These are phyloP conservation scores for Drosophila eugracilis DNA, from an alignment of 1,140 invertebrate species.

Conservation along the genomic window DNA sequence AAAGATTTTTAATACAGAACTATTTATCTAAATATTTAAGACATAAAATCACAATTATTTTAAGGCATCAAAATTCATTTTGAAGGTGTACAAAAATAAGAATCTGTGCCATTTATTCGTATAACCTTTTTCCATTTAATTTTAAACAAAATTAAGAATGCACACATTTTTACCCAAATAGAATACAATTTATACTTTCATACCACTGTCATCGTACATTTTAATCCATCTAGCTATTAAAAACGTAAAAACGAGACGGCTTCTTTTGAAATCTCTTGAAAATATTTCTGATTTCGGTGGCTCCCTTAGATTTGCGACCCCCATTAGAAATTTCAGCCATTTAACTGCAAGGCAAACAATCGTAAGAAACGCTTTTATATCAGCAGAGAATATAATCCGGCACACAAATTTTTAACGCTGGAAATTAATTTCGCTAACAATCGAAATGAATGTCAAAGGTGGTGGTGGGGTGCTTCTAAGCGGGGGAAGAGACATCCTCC, in stretches of 20 bases:
- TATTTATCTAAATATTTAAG: no score
- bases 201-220: conserved; percentile 37
- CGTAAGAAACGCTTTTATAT: conserved; percentile 78
- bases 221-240: conserved; percentile 57
- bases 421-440: conserved; percentile 82
- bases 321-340: conserved; percentile 39
- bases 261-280: conserved; percentile 68
- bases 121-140: no score
- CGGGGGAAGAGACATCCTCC: conserved; percentile 47
- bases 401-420: conserved; percentile 67
- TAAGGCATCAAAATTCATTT: no score
- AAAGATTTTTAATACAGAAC: neutral
- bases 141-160: no score
- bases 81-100: no score
- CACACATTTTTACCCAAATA: no score
- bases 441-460: conserved; percentile 42
- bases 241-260: conserved; percentile 52
- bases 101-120: no score
- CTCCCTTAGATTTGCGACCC: conserved; percentile 1
- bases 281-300: conserved; percentile 46
- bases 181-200: neutral
- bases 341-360: conserved; percentile 77
- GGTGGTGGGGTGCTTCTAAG: conserved; percentile 13
- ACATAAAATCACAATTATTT: no score
- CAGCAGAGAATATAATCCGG: conserved; percentile 67